phyloP scores from a whole-genome alignment of 2,797 vertebrate genomes.

The Choloepus didactylus region DNA sequence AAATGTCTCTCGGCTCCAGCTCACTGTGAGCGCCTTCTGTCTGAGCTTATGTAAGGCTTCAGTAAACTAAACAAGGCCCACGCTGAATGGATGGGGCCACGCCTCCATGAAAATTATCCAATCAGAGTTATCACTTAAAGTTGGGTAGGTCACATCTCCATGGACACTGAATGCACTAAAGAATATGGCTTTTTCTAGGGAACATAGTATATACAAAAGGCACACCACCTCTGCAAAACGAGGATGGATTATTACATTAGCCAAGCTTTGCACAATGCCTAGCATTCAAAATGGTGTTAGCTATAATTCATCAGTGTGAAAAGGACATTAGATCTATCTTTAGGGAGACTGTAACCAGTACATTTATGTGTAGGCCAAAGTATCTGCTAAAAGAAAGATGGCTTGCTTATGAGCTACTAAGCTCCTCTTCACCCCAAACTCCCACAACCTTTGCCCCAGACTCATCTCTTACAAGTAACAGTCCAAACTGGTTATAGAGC shows the following conservation, averaged over 20 bases:
- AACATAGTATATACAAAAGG: too few relatives aligned
- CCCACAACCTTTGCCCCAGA: background rate
- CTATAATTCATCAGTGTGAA: conserved; percentile 44
- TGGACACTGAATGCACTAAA: too few relatives aligned
- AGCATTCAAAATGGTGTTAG: background rate
- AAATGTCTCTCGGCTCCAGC: too few relatives aligned
- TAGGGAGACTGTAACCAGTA: conserved; percentile 23
- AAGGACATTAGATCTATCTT: conserved; percentile 53
- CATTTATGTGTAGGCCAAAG: background rate
- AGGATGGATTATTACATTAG: conserved; percentile 12
- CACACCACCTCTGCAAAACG: background rate
- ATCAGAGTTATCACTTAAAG: too few relatives aligned
- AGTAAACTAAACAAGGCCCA: too few relatives aligned
- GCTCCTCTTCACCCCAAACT: background rate
- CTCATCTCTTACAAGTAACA: conserved; percentile 36
- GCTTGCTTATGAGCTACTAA: background rate
- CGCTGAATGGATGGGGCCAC: too few relatives aligned
- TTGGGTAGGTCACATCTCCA: too few relatives aligned
- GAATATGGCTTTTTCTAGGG: too few relatives aligned
- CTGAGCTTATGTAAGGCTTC: too few relatives aligned
- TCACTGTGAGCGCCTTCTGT: too few relatives aligned
- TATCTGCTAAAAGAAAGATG: conserved; percentile 36
- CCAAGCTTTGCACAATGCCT: conserved; percentile 17
- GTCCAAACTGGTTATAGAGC: conserved; percentile 45
- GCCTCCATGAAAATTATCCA: too few relatives aligned